A percentile compares a stretch with the other conserved stretches of the same genome.
Conservation (phyloP, 1,140 invertebrate species). For the Teleopsis dalmanni region DNA sequence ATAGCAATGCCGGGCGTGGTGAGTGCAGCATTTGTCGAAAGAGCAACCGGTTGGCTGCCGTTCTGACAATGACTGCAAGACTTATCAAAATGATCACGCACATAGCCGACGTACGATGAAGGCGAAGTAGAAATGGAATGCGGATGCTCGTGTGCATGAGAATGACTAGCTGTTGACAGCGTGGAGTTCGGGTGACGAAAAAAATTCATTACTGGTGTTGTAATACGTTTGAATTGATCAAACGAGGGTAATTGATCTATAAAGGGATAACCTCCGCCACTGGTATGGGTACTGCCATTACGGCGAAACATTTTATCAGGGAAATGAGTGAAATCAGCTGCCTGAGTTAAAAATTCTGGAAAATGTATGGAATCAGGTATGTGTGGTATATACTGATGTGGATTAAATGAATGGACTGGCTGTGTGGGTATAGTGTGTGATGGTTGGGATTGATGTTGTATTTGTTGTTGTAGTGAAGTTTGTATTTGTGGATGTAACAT, state of each 20-base stretch:
- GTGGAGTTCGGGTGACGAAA: constrained; percentile 25
- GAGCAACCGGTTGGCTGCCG: constrained; percentile 36
- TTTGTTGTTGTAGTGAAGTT: constrained; percentile 11
- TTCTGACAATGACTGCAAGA: constrained; percentile 41
- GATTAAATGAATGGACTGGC: constrained; percentile 23
- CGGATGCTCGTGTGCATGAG: constrained; percentile 26
- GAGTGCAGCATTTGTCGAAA: constrained; percentile 35
- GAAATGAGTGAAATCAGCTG: constrained; percentile 17
- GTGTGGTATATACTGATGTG: constrained; percentile 18
- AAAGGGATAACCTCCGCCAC: constrained; percentile 19
- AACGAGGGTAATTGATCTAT: constrained; percentile 12
- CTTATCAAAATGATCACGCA: constrained; percentile 39
- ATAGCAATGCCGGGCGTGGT: constrained; percentile 31
- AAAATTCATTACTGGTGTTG: constrained; percentile 39
- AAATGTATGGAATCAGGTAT: constrained; percentile 14
- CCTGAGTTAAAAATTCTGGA: constrained; percentile 14
- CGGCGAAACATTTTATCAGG: constrained; percentile 16
- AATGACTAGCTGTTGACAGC: constrained; percentile 12
- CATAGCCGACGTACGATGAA: constrained; percentile 35
- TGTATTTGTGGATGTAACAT: constrained; percentile 7
- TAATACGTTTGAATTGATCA: constrained; percentile 24
- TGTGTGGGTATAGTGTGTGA: constrained; percentile 15
- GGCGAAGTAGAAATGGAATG: constrained; percentile 34
- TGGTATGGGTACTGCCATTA: constrained; percentile 16
- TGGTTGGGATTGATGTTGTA: constrained; percentile 13